Base-by-base conservation (phyloP, 2,797 vertebrate species). In the Poeciliopsis infans region DNA sequence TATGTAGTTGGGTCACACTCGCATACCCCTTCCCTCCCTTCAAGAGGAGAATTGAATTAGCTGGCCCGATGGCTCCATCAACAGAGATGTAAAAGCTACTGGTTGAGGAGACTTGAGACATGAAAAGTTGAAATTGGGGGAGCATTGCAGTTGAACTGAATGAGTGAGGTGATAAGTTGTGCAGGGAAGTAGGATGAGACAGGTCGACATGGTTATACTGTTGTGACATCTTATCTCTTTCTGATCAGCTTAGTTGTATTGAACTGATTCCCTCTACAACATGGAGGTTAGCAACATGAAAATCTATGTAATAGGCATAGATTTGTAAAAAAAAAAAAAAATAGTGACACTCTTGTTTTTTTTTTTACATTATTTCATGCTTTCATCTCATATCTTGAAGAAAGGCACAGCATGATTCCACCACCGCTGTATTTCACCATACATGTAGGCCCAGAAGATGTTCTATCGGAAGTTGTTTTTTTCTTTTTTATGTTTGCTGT, bases 21-120 rank as follows among this genome's bases (percentile, higher is more conserved):
- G 80, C 85, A 82, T 84, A 81, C 86, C 69, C 46, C 86, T 33
- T 55, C 55, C 64, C 43, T 57, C 51, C 28, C 59, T 57, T 59
- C 79, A 66, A 77, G 74, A 91, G 79, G 88, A 89, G 87, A 94
- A 92, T 94, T 90, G 88, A 95, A 95, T 95, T 94, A 94, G 89
- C 79, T 82, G 83, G 91, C 88, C 89, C 86, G 89, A 84, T 93
- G 90, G 90, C 86, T 94, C 88, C 88, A 92, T 94, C 89, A 91
- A 89, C 84, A 55, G 82, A 88, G 89, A 93, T 90, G 90, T 93
- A 92, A 90, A 93, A 89, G 83, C 86, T 88, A 85, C 79, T 86
- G 88, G 90, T 88, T 88, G 88, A 89, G 89, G 87, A 88, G 86
- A 87, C 83, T 92, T 92, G 87, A 80, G 75, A 91, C 90, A 90